Percentiles rank a stretch among this genome's conserved stretches.
These are phyloP conservation scores for Drosophila mayri DNA, from an alignment of 1,140 invertebrate genomes.

Conservation along the genomic window DNA sequence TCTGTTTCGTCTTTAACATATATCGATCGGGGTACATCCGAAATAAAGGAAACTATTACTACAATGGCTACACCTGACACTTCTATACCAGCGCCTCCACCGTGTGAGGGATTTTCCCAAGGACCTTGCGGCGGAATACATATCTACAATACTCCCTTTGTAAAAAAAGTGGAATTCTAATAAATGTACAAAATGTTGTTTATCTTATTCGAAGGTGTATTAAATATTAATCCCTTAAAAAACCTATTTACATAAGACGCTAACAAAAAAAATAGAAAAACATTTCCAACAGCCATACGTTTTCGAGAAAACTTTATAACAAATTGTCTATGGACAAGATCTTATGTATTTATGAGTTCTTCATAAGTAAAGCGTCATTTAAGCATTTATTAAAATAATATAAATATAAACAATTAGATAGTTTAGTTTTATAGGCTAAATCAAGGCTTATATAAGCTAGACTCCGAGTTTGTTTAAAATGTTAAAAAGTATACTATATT, in stretches of 20 bases:
- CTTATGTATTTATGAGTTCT: not conserved
- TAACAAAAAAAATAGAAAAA: too few species aligned
- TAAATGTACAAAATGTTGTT: too few species aligned
- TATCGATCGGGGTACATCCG: not conserved
- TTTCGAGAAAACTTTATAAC: too few species aligned
- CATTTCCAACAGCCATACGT: too few species aligned
- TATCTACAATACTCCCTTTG: not conserved
- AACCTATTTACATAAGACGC: too few species aligned
- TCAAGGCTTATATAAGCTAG: not conserved
- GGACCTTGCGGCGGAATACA: not conserved
- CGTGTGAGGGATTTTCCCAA: not conserved
- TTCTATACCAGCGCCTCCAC: not conserved
- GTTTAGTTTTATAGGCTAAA: not conserved
- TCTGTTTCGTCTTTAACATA: accelerated
- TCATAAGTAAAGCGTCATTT: too few species aligned
- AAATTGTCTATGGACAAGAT: too few species aligned
- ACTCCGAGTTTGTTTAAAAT: not conserved
- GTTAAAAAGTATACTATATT: conserved; percentile 1
- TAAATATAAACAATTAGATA: too few species aligned
- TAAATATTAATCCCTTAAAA: too few species aligned
- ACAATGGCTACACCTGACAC: not conserved
- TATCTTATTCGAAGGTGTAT: not conserved
- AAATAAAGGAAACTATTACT: not conserved
- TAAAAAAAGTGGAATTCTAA: not conserved
- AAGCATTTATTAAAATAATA: too few species aligned